Base-by-base conservation (phyloP, 2,888 invertebrate species). In the Ptilodon capucinus region DNA sequence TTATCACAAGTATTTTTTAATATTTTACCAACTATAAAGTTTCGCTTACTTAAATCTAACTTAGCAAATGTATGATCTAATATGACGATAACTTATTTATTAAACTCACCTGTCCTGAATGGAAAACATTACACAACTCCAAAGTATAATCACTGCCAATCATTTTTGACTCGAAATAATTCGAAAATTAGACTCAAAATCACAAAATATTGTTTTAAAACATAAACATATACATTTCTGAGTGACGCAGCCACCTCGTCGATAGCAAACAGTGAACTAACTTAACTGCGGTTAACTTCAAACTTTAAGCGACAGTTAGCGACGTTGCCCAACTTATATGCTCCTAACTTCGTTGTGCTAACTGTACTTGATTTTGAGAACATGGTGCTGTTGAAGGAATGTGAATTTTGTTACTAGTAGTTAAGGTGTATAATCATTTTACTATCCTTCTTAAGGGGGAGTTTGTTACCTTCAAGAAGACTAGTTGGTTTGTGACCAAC, bases 51-150 rank as follows among this genome's bases (percentile, higher is more conserved):
- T 19, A 19, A 35, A 17, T 4, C 13, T 3, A 14, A 23, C 13
- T 39, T 21, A 23, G 9, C 25, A 40, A 40, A 9, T 40, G 25
- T 9, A 13, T n/a, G 16, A 40, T 25, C 9, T 25, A 14, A 14
- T 14, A 14, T 32, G 19, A 39, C 6, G 11, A 40, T 19, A 25
- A 16, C 16, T 36, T 18, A 40, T 6, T 25, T 25, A 25, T 16
- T n/a, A 40, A 36, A 40, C 40, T 40, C 25, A 96, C 96, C 93
- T 96, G 96, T 51, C 97, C 96, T 25, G 96, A 97, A 81, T 97
- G 97, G 74, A 95, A 97, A 48, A 98, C 96, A 84, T 96, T 97
- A 71, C 95, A 94, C 64, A 97, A 92, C 79, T 98, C 97, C 76
- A 98, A 91, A 42, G 96, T 94, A 84, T 97, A 97, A 74, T 97